Base-by-base conservation (phyloP, 1,140 invertebrate species). In the Bombus picipes region DNA sequence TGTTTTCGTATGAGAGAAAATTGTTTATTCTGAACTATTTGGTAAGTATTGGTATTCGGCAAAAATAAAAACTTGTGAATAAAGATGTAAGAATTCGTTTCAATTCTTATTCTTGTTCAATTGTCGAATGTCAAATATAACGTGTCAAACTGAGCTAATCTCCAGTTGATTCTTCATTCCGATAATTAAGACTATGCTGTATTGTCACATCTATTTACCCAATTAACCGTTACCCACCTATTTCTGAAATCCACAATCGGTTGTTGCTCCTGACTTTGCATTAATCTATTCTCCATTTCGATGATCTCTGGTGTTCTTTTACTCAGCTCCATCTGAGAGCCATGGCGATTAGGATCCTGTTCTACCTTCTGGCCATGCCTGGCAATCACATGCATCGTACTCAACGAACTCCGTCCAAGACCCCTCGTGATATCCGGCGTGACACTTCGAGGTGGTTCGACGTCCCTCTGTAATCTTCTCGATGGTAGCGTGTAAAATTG, bases 381-480 rank as follows among this genome's bases (percentile, higher is more conserved):
- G 1, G 93, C 91, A 10, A 95, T 75, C 89, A 94, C 92, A 74
- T 94, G 93, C 91, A 93, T 91, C 6, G 94, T 80, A n/a, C 87
- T 93, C 22, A 94, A 66, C 5, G 94, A 90, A 37, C 90, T 92
- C 9, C 90, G 92, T 80, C 87, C 85, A 65, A 96, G 92, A 57
- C 95, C 96, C 80, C 96, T 94, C 2, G 96, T 96, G 43, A 96
- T 96, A 80, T 96, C 96, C 15, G 96, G 96, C 2, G 96, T 96
- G 41, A 96, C 94, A 37, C 95, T 96, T n/a, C 96, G 92, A 85
- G 96, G 95, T 34, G 94, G 94, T 74, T 95, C 94, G 77, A 87
- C 89, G 28, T 93, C 95, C 83, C 90, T 92, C 22, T 93, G 93
- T n/a, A 92, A 90, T 71, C 92, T 94, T 43, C 93, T 89, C 34